Base-by-base conservation (phyloP, 1,140 invertebrate species). In the Apis mellifera region DNA sequence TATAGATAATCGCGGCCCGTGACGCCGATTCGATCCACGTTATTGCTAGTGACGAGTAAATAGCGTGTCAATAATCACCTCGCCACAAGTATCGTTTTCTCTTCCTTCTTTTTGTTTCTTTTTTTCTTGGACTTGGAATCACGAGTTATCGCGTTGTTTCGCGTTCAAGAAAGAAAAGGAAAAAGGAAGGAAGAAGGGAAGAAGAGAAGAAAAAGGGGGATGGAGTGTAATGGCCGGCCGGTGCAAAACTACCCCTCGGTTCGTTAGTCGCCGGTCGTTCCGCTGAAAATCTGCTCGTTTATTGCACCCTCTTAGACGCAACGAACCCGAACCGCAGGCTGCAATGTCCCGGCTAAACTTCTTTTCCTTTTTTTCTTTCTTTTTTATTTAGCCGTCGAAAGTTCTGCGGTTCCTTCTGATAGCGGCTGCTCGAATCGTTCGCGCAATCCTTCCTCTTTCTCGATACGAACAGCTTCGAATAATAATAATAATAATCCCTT, bases 301-400 rank as follows among this genome's bases (percentile, higher is more conserved):
- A 88, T 88, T 88, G 86, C 86, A 84, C 83, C 85, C 86, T 82
- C 86, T 88, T 88, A 84, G 86, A 88, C 69, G 78, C 86, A 88
- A 88, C 86, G 85, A 87, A 82, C 86, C 83, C 62, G 83, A 88
- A 87, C 85, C 55, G 59, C 32, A 52, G 54, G 48, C 77, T 84
- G 77, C 86, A 78, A 74, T 59, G 83, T 71, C 65, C 65, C 50
- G 23, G 12, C 57, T 13, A 65, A 83, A 86, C 54, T 84, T 88
- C 71, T 79, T 87, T 79, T 68, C 76, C 85, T 32, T 32, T 32
- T 32, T 32, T 32, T 32, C 32, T 32, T 3, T 32, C 2, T 32
- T 32, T 88, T 84, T 71, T 84, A 84, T 87, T 81, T 84, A 74
- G 77, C 85, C 77, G 77, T 81, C 82, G 86, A 87, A 87, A 87